Evolutionary conservation across 64 coral and sea anemone species (phyloP).

Genomic region (Trachythela sp.): DNA sequence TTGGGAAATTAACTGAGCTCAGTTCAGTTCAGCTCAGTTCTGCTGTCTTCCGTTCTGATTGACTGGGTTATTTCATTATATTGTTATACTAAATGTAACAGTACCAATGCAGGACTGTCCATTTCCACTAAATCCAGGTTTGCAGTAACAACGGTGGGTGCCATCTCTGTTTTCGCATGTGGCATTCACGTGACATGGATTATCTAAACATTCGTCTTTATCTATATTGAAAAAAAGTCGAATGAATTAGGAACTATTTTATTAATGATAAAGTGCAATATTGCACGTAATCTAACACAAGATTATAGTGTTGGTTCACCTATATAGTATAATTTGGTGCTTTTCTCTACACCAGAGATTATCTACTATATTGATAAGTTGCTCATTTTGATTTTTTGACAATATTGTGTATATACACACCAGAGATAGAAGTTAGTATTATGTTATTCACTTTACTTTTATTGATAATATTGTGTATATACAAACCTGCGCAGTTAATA

Average conservation of each 20-base stretch:
- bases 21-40: background rate
- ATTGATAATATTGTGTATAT: background rate
- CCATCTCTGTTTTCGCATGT: slow-evolving; percentile 16
- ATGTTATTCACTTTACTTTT: too few relatives aligned
- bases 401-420: too few relatives aligned
- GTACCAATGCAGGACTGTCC: background rate
- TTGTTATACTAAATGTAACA: background rate
- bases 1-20: background rate
- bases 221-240: background rate
- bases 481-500: slow-evolving; percentile 36
- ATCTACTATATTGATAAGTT: too few relatives aligned
- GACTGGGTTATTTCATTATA: background rate
- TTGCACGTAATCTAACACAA: too few relatives aligned
- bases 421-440: too few relatives aligned
- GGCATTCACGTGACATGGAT: background rate
- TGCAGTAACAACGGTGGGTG: background rate
- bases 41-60: background rate
- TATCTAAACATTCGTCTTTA: background rate
- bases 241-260: too few relatives aligned
- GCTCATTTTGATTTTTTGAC: too few relatives aligned
- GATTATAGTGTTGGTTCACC: too few relatives aligned
- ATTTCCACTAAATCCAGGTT: background rate
- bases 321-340: too few relatives aligned
- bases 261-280: background rate
- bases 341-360: too few relatives aligned